phyloP scores from a whole-genome alignment of 2,113 vertebrate genomes.

The Pholis gunnellus region DNA sequence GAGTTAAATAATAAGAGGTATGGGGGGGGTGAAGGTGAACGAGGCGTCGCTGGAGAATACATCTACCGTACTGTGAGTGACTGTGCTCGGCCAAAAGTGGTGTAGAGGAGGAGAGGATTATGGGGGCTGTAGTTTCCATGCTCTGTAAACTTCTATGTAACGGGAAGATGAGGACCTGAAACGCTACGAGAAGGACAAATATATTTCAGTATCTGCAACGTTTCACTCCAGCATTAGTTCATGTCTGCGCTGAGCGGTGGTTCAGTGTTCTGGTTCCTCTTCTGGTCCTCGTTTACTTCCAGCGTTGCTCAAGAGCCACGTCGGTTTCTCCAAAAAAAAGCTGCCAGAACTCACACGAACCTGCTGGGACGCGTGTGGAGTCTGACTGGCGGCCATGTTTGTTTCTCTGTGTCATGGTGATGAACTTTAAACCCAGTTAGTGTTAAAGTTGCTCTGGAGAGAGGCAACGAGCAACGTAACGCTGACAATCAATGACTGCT shows the following conservation, averaged over 20 bases:
- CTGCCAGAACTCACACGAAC: constrained; percentile 22
- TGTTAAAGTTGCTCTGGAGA: no score
- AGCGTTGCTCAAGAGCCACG: background rate
- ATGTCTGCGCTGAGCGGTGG: background rate
- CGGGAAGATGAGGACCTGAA: background rate
- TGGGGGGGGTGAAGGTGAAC: background rate
- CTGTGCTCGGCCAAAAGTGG: background rate
- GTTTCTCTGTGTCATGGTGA: background rate
- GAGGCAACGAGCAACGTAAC: no score
- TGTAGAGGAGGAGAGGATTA: background rate
- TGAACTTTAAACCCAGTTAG: background rate
- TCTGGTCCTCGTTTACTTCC: background rate
- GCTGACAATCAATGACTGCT: no score
- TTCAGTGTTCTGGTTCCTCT: constrained; percentile 40
- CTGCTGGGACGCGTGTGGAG: background rate
- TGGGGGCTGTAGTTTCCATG: constrained; percentile 6
- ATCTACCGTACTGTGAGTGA: constrained; percentile 51
- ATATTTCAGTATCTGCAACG: background rate
- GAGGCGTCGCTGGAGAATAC: constrained; percentile 2
- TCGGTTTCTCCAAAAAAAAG: constrained; percentile 15
- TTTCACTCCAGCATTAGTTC: constrained; percentile 24
- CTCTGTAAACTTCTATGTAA: constrained; percentile 18
- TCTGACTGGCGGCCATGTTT: background rate
- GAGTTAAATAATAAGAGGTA: background rate
- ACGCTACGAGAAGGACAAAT: background rate